A percentile compares a stretch with the other conserved stretches of the same genome.
These are phyloP conservation scores for Leucoraja erinaceus DNA, from an alignment of 2,113 vertebrate genomes.

Conservation along the genomic window DNA sequence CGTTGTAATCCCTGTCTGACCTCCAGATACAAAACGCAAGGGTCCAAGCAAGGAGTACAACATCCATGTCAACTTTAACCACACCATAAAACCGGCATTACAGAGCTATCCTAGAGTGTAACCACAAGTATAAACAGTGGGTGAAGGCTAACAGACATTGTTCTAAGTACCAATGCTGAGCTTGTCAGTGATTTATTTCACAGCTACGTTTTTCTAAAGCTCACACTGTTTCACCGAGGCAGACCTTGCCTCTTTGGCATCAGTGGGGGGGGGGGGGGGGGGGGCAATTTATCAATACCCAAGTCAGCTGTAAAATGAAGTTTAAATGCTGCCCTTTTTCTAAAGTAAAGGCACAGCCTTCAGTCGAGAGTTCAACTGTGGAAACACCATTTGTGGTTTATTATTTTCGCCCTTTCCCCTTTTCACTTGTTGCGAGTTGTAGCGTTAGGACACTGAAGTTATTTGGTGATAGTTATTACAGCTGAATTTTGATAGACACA, in stretches of 20 bases:
- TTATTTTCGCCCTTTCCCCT: constrained; percentile 17
- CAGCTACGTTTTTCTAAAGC: not conserved
- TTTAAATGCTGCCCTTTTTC: constrained; percentile 66
- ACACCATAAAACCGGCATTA: constrained; percentile 22
- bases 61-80: constrained; percentile 26
- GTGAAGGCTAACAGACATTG: constrained; percentile 30
- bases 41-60: not conserved
- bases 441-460: not conserved
- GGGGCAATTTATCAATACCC: constrained; percentile 47
- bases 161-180: constrained; percentile 22
- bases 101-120: constrained; percentile 20
- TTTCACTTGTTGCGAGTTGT: not conserved
- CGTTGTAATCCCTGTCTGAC: not conserved
- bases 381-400: not conserved
- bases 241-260: constrained; percentile 50
- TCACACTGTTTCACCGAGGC: constrained; percentile 39
- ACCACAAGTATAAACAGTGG: constrained; percentile 24
- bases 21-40: not conserved
- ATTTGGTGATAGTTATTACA: not conserved
- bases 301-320: constrained; percentile 58
- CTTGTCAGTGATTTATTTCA: constrained; percentile 33
- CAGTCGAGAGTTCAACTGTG: not conserved
- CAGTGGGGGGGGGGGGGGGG: constrained; percentile 50
- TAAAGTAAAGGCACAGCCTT: constrained; percentile 6
- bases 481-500: not conserved